These are phyloP conservation scores for Casuarius casuarius DNA, from an alignment of 2,113 vertebrate species.

Conservation along the genomic window DNA sequence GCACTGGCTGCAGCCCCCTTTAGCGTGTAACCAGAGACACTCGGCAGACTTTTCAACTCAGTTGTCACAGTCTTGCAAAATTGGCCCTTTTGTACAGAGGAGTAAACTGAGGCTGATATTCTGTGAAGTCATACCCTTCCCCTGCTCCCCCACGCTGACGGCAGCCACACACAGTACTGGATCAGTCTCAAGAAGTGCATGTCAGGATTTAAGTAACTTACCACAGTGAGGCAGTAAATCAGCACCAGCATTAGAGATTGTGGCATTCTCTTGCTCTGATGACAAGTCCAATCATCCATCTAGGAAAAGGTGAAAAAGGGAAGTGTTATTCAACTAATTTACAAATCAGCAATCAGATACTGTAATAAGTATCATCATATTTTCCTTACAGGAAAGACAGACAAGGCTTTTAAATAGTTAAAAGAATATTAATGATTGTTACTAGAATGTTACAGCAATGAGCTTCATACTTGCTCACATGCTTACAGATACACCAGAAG, in stretches of 20 bases:
- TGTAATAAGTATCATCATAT: no score
- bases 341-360: no score
- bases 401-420: no score
- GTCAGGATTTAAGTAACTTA: background rate
- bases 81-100: background rate
- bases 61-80: background rate
- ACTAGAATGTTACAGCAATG: no score
- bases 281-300: background rate
- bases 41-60: background rate
- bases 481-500: no score
- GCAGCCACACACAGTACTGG: background rate
- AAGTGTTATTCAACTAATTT: no score
- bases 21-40: background rate
- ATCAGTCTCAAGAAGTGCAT: background rate
- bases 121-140: background rate
- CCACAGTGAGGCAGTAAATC: background rate
- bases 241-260: background rate
- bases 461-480: no score
- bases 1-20: background rate
- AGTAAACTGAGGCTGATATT: background rate
- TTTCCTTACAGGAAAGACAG: no score
- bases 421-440: no score
- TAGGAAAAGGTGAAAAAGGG: background rate
- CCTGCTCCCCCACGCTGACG: background rate
- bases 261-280: background rate